These are phyloP conservation scores for Neotoxoptera formosana DNA, from an alignment of 1,140 invertebrate genomes.

Conservation along the genomic window DNA sequence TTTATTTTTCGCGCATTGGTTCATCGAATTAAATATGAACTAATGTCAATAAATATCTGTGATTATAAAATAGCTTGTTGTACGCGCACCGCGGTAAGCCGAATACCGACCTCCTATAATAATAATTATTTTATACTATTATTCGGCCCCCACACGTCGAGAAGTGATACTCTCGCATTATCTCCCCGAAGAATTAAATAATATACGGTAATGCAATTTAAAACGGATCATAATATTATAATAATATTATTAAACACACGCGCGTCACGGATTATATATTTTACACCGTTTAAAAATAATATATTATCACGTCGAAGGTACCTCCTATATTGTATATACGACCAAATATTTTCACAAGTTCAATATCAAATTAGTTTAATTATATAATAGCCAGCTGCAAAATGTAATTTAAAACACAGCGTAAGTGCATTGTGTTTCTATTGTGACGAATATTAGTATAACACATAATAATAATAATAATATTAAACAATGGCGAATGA, in stretches of 20 bases:
- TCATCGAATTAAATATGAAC: background rate
- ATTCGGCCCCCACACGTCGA: background rate
- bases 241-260: background rate
- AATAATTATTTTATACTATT: background rate
- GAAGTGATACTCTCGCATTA: background rate
- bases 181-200: background rate
- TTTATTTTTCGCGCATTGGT: background rate
- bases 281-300: background rate
- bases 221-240: background rate
- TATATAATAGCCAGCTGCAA: background rate
- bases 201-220: background rate
- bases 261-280: background rate
- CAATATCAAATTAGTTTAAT: background rate
- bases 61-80: background rate
- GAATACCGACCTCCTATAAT: background rate
- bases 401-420: background rate
- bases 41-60: background rate
- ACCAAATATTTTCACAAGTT: background rate
- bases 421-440: background rate
- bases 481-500: background rate
- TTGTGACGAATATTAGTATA: background rate
- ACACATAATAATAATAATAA: background rate
- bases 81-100: background rate
- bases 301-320: background rate
- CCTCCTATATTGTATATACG: too few relatives aligned